Evolutionary conservation across 2,888 invertebrate species (phyloP).

Genomic region (Caenorhabditis doughertyi): DNA sequence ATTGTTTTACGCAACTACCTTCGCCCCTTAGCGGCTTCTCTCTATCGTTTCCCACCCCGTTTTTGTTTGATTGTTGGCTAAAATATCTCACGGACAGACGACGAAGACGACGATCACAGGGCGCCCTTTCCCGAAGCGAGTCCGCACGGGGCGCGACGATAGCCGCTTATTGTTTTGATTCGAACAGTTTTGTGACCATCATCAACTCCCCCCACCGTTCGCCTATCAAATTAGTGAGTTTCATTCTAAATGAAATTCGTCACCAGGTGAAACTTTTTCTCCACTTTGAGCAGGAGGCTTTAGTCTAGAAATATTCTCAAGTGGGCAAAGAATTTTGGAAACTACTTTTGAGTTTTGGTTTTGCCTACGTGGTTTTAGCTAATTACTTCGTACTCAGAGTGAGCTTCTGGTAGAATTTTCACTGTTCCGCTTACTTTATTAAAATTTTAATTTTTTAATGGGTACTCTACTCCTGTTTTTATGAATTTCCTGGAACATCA

Average conservation of each 20-base stretch:
- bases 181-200: conserved; percentile 16
- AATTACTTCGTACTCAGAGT: no score
- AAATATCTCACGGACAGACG: conserved; percentile 28
- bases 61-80: conserved; percentile 44
- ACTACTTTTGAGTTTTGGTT: not conserved
- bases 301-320: not conserved
- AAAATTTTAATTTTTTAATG: no score
- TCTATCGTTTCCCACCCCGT: conserved; percentile 28
- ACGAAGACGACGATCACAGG: no score
- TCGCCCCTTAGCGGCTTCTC: conserved; percentile 11
- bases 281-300: not conserved
- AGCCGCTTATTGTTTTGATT: conserved; percentile 34
- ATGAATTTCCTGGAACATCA: no score
- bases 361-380: no score
- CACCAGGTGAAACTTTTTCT: not conserved
- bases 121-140: conserved; percentile 15
- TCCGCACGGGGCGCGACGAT: not conserved
- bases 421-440: no score
- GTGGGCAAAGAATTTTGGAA: not conserved
- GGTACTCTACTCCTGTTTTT: no score
- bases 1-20: conserved; percentile 57
- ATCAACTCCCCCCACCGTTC: not conserved
- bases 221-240: conserved; percentile 32
- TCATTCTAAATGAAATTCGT: conserved; percentile 1
- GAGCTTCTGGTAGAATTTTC: no score